Base-by-base conservation (phyloP, 1,140 invertebrate species). In the Drosophila pachea region DNA sequence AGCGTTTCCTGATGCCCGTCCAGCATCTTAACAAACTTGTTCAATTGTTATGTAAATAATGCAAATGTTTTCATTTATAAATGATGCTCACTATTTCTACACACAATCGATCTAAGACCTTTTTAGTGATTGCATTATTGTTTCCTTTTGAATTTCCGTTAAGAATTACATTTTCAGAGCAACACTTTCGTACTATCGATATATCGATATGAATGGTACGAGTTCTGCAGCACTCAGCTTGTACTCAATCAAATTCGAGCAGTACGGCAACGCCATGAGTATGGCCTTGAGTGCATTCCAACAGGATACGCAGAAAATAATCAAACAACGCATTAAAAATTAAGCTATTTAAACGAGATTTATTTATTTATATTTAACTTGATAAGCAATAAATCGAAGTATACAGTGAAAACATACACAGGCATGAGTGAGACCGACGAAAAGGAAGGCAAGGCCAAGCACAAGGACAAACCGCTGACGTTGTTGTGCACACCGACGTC, bases 11-110 rank as follows among this genome's bases (percentile, higher is more conserved):
- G 49, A 35, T 75, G 67, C 56, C 52, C 42, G 45, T 36, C 50
- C 11, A 56, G 59, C 68, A 47, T 63, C 22, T 22, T 22, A 22
- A 62, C 47, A 40, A 50, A 55, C 58, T 64, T 63, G 71, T 47
- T 33, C 42, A 54, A 73, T 61, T 55, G 50, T 60, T 54, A 40
- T 82, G 62, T 82, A 77, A 50, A 81, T 77, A 81, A 55, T 16
- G 58, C 49, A 73, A 45, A 63, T 42, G 16, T 59, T 66, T 35
- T 64, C 12, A 48, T 62, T 50, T 66, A 72, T 78, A 76, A 67
- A 81, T 71, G 48, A 43, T 52, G 45, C 74, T 81, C 43, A 74
- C 35, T 66, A 60, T 83, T 83, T 71, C 45, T 56, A 55, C n/a
- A 63, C n/a, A 38, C 43, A 56, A 50, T 48, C 12, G 14, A 43